phyloP scores from a whole-genome alignment of 2,113 vertebrate species.

The Sapayoa aenigma region DNA sequence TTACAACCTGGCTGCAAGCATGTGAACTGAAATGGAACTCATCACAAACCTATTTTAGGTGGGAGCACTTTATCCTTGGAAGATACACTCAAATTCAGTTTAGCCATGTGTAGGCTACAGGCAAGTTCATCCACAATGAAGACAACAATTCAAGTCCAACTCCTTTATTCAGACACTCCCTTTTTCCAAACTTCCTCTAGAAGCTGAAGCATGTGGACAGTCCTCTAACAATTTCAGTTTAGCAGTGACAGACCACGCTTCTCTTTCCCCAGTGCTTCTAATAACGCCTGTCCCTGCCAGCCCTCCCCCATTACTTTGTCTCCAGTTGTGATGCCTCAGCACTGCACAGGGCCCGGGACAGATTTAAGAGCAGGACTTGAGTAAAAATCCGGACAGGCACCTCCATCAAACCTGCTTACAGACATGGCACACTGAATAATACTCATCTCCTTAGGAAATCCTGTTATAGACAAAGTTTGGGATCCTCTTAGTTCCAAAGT shows the following conservation, averaged over 20 bases:
- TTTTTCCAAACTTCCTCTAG: neutral
- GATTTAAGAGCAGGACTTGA: neutral
- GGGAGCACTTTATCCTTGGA: neutral
- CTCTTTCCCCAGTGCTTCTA: neutral
- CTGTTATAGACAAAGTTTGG: neutral
- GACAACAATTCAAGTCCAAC: neutral
- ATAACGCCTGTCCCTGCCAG: neutral
- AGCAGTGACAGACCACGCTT: neutral
- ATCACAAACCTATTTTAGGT: neutral
- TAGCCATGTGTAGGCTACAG: neutral
- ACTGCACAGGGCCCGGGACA: neutral
- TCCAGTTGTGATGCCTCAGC: neutral
- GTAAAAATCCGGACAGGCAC: neutral
- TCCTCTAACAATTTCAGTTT: neutral
- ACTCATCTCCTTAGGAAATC: neutral
- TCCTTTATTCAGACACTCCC: neutral
- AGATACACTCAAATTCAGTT: neutral
- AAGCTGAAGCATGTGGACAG: neutral
- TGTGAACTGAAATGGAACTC: neutral
- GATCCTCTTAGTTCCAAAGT: neutral
- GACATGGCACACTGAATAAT: neutral
- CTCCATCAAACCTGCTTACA: too few species aligned
- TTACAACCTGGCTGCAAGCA: neutral
- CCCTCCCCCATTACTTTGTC: neutral
- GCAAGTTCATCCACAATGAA: neutral